A percentile compares a stretch with the other conserved stretches of the same genome.
phyloP scores from a whole-genome alignment of 2,113 vertebrate genomes.

The Cisticola juncidis region DNA sequence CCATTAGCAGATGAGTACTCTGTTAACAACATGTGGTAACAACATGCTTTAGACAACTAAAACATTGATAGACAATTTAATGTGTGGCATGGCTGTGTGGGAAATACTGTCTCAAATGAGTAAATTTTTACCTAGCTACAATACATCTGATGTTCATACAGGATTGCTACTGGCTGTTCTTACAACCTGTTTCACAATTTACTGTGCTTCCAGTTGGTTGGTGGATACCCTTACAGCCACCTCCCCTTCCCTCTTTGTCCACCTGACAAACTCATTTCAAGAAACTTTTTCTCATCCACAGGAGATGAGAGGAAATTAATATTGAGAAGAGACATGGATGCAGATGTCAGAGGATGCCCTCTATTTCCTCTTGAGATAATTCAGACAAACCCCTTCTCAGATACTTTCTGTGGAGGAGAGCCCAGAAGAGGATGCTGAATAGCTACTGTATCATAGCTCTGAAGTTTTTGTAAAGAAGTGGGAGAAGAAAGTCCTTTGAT shows the following conservation, averaged over 20 bases:
- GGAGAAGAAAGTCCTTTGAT: neutral
- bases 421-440: constrained; percentile 56
- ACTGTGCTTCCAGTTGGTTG: neutral
- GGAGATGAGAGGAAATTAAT: constrained; percentile 40
- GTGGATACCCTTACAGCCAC: neutral
- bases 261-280: neutral
- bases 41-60: neutral
- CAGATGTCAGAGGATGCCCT: constrained; percentile 36
- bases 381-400: constrained; percentile 45
- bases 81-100: neutral
- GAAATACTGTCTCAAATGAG: neutral
- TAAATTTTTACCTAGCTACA: neutral
- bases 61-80: neutral
- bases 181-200: neutral
- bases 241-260: neutral
- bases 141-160: neutral
- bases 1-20: neutral
- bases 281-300: constrained; percentile 12
- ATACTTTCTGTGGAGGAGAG: constrained; percentile 49
- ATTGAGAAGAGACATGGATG: constrained; percentile 42
- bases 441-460: neutral
- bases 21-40: neutral
- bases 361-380: constrained; percentile 60
- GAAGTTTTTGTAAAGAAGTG: neutral
- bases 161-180: neutral